These are phyloP conservation scores for Xenentodon cancila DNA, from an alignment of 2,797 vertebrate genomes.

Conservation along the genomic window DNA sequence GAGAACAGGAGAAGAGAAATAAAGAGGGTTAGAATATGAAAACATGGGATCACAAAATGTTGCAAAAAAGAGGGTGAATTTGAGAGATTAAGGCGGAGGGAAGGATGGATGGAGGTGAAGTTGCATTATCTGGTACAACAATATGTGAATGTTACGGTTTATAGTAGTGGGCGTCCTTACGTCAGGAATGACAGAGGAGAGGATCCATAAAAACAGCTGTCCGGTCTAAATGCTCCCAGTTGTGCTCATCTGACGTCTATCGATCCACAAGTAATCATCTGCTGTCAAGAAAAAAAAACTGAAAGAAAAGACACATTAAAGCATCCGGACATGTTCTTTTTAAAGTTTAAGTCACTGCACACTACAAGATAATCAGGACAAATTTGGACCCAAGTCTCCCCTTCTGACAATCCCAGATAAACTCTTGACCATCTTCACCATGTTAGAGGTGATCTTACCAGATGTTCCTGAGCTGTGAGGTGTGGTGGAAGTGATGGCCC, in stretches of 20 bases:
- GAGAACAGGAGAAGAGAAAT: not conserved
- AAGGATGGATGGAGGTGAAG: no score
- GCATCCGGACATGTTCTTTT: not conserved
- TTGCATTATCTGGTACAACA: no score
- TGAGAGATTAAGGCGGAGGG: not conserved
- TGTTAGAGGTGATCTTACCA: no score
- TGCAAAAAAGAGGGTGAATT: not conserved
- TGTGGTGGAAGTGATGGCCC: no score
- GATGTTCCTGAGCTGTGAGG: no score
- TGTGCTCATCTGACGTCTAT: slow-evolving; percentile 32
- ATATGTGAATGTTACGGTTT: no score
- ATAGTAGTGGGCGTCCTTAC: no score
- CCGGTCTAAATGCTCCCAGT: slow-evolving; percentile 31
- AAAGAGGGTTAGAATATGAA: not conserved
- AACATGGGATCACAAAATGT: not conserved
- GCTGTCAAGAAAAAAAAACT: slow-evolving; percentile 21
- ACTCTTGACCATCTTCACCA: no score
- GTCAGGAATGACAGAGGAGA: slow-evolving; percentile 1
- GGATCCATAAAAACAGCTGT: slow-evolving; percentile 39
- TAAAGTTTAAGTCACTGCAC: no score
- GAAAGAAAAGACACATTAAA: slow-evolving; percentile 1
- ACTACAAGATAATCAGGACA: no score
- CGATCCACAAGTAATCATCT: slow-evolving; percentile 44
- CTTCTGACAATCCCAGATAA: no score
- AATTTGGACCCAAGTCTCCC: no score